Percentiles rank a stretch among this genome's conserved stretches.
phyloP scores from a whole-genome alignment of 2,888 invertebrate genomes.

The Sesamia inferens region DNA sequence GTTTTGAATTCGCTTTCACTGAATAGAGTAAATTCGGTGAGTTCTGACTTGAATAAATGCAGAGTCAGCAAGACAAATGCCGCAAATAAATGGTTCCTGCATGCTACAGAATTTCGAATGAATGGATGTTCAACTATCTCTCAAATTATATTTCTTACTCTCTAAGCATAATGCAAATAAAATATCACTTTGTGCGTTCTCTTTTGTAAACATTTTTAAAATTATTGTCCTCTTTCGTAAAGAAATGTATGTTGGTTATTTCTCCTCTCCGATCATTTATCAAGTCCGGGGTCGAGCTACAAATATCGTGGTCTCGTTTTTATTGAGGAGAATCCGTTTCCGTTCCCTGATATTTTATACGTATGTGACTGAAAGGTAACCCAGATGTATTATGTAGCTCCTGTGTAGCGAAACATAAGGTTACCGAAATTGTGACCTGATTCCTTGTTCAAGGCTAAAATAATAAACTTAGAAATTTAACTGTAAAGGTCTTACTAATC shows the following conservation, averaged over 20 bases:
- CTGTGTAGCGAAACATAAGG: conserved; percentile 27
- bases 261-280: conserved; percentile 77
- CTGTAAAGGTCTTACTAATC: no score
- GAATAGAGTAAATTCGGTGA: conserved; percentile 69
- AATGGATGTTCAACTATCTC: conserved; percentile 8
- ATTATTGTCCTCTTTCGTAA: conserved; percentile 61
- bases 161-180: conserved; percentile 37
- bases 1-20: conserved; percentile 72
- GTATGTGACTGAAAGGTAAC: conserved; percentile 45
- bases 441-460: background rate
- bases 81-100: conserved; percentile 27
- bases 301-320: conserved; percentile 77
- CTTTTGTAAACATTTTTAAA: conserved; percentile 52
- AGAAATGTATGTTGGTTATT: conserved; percentile 75
- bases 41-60: conserved; percentile 71
- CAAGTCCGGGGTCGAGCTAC: conserved; percentile 76
- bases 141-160: conserved; percentile 15
- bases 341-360: conserved; percentile 50
- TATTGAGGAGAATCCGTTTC: conserved; percentile 76
- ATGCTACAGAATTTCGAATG: conserved; percentile 16
- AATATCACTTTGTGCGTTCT: conserved; percentile 40
- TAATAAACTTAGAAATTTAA: conserved; percentile 1
- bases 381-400: conserved; percentile 46
- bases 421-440: conserved; percentile 26
- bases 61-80: conserved; percentile 35